These are phyloP conservation scores for Choloepus didactylus DNA, from an alignment of 2,797 vertebrate species.

Conservation along the genomic window DNA sequence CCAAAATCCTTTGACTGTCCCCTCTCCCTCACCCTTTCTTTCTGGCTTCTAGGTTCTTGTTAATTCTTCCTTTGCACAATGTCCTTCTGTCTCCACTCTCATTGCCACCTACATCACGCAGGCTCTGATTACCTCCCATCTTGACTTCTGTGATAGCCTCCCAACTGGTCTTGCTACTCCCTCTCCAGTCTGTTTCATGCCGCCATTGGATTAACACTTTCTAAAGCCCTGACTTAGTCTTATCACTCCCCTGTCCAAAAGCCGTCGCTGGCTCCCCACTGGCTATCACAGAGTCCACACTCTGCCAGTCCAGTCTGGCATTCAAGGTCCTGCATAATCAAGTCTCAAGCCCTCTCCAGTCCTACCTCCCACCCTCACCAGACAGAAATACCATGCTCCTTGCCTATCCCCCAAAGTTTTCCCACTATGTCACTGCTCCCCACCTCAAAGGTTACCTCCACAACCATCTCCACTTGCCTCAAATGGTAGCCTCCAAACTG, in stretches of 20 bases:
- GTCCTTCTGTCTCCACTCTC: not conserved
- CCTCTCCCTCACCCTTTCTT: not conserved
- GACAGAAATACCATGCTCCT: not conserved
- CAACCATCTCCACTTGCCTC: not conserved
- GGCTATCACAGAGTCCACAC: not conserved
- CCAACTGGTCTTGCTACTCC: not conserved
- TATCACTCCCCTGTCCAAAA: not conserved
- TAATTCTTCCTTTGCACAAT: not conserved
- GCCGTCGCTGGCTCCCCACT: not conserved
- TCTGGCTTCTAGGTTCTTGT: not conserved
- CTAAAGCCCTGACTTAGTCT: conserved; percentile 6
- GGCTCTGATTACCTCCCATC: not conserved
- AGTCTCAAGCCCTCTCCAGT: not conserved
- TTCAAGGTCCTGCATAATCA: not conserved
- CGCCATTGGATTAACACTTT: not conserved
- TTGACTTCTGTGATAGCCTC: not conserved
- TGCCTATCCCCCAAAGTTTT: not conserved
- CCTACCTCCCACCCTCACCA: not conserved
- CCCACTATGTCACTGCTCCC: not conserved
- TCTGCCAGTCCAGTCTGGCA: not conserved
- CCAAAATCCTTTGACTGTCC: not conserved
- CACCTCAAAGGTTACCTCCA: not conserved
- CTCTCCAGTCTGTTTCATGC: not conserved
- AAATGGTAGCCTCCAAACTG: not conserved
- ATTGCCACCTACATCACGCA: not conserved